Evolutionary conservation across 2,113 vertebrate genomes (phyloP), one percentile per base, ranked within the genome.

Genomic region (Diphyllodes magnificus): DNA sequence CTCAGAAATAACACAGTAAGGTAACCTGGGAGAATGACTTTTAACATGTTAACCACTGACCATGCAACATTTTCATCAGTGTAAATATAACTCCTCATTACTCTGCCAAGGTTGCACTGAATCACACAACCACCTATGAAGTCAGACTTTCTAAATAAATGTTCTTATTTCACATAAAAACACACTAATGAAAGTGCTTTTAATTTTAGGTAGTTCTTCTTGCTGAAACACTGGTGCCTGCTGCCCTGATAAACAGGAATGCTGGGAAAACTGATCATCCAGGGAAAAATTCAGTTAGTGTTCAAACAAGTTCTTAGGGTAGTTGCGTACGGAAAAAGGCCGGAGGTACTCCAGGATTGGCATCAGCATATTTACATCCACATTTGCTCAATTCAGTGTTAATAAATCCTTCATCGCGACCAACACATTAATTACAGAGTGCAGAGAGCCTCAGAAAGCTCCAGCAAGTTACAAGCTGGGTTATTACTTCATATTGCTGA

Each of bases 131-230:
- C 44, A 1, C 85, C 79, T 94, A 75, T 95, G 93, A 95, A 95
- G 93, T 95, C 93, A 97, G 85, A 73, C 79, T 92, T 93, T 94
- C 79, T 96, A 96, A 97, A 96, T 94, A 96, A 95, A 95, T 92
- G 95, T n/a, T 81, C 85, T 64, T 86, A 59, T 90, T 94, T 95
- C 82, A 82, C 40, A 56, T 59, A 83, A 91, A 95, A 95, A 80
- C 75, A 83, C 9, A 31, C 82, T 85, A 92, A 93, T 88, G 68
- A 83, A 83, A 88, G 28, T 81, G 44, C 51, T 92, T 83, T 94
- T 80, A 92, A 92, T 91, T 96, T 82, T 66, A 94, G 75, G 22
- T 47, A 66, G 42, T 19, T 80, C 10, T 68, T 95, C 65, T 54
- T 76, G 45, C 61, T 82, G 54, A 63, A 87, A 88, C 63, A 57